A percentile compares a stretch with the other conserved stretches of the same genome.
Conservation (phyloP, 2,113 vertebrate genomes). For the Halichoerus grypus region DNA sequence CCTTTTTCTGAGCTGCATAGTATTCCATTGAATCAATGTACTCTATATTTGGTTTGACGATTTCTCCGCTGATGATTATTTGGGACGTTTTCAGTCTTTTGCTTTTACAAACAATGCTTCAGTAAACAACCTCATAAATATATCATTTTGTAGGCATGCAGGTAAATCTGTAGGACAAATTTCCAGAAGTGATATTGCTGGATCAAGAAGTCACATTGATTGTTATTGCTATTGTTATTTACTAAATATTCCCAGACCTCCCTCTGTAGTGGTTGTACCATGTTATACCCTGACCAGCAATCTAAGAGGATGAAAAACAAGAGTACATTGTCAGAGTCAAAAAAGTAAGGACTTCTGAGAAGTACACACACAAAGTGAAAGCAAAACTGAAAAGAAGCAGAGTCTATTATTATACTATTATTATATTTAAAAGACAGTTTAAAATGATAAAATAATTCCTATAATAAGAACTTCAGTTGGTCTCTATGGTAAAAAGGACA, state of each 20-base stretch:
- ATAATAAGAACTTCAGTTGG: background rate
- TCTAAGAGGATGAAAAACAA: background rate
- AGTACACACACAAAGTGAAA: background rate
- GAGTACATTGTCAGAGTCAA: background rate
- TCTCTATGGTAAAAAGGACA: background rate
- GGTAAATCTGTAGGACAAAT: background rate
- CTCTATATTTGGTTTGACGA: background rate
- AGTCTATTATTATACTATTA: background rate
- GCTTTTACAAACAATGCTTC: background rate
- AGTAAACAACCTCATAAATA: background rate
- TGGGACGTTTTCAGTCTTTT: conserved; percentile 24
- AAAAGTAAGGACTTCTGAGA: background rate
- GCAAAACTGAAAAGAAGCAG: background rate
- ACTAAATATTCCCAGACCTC: background rate
- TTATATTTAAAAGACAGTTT: background rate
- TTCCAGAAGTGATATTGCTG: background rate
- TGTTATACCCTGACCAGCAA: background rate
- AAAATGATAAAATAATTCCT: background rate
- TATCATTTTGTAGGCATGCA: background rate
- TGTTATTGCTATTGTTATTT: background rate
- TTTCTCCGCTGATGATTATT: background rate
- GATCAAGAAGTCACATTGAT: background rate
- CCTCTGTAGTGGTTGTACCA: background rate
- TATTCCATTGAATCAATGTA: background rate
- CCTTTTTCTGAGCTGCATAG: background rate